A percentile compares a stretch with the other conserved stretches of the same genome.
phyloP scores from a whole-genome alignment of 1,140 invertebrate species.

The Andrena cerasifolii region DNA sequence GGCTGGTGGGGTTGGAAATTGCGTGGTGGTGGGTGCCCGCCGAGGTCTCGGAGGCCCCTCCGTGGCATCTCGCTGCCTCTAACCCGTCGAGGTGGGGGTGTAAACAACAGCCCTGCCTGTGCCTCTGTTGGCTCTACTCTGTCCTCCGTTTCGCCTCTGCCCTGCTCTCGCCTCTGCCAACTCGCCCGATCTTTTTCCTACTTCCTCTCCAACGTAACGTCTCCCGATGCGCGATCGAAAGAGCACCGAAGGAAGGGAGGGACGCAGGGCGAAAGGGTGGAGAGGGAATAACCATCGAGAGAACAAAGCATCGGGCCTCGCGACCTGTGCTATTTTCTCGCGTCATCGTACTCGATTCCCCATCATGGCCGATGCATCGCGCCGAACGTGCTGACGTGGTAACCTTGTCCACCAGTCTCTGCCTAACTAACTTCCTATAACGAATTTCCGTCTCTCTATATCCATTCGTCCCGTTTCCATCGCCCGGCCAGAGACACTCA shows the following conservation, averaged over 20 bases:
- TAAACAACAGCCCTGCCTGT: slow-evolving; percentile 79
- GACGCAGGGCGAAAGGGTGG: slow-evolving; percentile 48
- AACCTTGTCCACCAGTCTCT: slow-evolving; percentile 15
- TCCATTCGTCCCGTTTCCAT: background rate
- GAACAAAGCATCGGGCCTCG: slow-evolving; percentile 42
- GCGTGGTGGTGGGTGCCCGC: slow-evolving; percentile 81
- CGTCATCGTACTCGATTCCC: slow-evolving; percentile 43
- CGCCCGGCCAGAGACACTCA: too few species aligned
- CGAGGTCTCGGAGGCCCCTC: slow-evolving; percentile 77
- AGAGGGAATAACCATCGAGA: slow-evolving; percentile 45
- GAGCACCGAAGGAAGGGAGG: slow-evolving; percentile 53
- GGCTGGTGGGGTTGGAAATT: slow-evolving; percentile 83
- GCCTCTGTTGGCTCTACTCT: slow-evolving; percentile 67
- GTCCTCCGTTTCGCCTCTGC: slow-evolving; percentile 63
- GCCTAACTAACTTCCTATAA: too few species aligned
- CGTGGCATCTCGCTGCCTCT: slow-evolving; percentile 76
- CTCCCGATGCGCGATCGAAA: slow-evolving; percentile 50
- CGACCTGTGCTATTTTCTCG: slow-evolving; percentile 51
- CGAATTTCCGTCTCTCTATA: background rate
- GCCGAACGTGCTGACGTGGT: slow-evolving; percentile 45
- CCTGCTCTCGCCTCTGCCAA: slow-evolving; percentile 53
- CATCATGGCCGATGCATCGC: slow-evolving; percentile 69
- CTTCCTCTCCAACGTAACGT: slow-evolving; percentile 55
- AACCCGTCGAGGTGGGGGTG: slow-evolving; percentile 79
- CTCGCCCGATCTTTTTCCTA: slow-evolving; percentile 64